Conservation (phyloP, 1,140 invertebrate species). For the Hypothenemus hampei region DNA sequence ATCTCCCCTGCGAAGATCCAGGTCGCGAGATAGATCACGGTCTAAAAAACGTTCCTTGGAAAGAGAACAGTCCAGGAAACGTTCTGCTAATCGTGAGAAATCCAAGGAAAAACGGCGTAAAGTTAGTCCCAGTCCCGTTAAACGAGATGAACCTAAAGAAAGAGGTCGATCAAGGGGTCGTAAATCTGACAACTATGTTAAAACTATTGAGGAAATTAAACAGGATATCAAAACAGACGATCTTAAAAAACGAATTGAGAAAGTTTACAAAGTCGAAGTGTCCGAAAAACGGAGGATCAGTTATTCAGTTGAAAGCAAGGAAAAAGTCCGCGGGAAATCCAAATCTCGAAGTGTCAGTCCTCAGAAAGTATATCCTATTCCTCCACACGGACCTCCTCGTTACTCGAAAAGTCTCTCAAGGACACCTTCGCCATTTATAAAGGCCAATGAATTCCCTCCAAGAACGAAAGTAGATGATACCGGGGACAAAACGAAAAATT, state of each 20-base stretch:
- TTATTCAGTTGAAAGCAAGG: conserved; percentile 19
- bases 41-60: conserved; percentile 38
- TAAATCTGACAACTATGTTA: conserved; percentile 6
- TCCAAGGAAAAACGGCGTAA: conserved; percentile 31
- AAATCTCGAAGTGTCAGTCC: conserved; percentile 42
- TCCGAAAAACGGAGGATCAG: conserved; percentile 29
- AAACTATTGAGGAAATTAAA: conserved; percentile 32
- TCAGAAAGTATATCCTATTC: conserved; percentile 36
- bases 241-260: conserved; percentile 39
- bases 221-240: conserved; percentile 25
- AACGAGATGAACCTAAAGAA: conserved; percentile 22
- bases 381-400: conserved; percentile 42
- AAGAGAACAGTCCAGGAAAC: conserved; percentile 33
- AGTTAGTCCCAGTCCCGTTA: conserved; percentile 37
- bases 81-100: conserved; percentile 35
- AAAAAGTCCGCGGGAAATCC: conserved; percentile 34
- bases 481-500: conserved; percentile 49
- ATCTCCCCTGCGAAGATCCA: conserved; percentile 33
- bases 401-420: conserved; percentile 68
- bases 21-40: conserved; percentile 39
- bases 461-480: conserved; percentile 51
- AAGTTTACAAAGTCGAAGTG: conserved; percentile 33
- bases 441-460: conserved; percentile 64
- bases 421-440: conserved; percentile 74
- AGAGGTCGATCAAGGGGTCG: conserved; percentile 27